Conservation (phyloP, 2,888 invertebrate species). For the Rhaphigaster nebulosa region DNA sequence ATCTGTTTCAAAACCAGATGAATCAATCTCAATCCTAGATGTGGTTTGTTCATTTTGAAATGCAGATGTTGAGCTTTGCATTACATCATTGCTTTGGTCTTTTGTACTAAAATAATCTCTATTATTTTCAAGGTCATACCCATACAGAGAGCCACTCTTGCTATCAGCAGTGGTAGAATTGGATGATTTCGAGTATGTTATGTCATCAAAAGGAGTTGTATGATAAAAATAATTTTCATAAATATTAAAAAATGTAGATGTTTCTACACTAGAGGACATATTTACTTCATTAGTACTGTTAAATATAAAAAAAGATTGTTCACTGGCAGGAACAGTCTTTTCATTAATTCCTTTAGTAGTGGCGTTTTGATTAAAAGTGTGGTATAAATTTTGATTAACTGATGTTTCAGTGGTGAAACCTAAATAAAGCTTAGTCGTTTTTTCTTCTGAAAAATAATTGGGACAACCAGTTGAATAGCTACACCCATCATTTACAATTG, state of each 20-base stretch:
- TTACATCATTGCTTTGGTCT: background rate
- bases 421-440: background rate
- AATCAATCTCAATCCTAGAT: background rate
- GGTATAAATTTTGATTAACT: background rate
- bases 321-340: background rate
- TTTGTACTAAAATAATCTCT: background rate
- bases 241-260: conserved; percentile 5
- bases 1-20: background rate
- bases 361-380: background rate
- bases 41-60: too few species aligned
- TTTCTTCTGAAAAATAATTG: background rate
- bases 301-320: background rate
- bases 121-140: background rate
- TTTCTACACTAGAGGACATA: background rate
- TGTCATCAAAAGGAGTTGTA: conserved; percentile 7
- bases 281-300: background rate
- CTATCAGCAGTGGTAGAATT: background rate
- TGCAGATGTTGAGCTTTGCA: background rate
- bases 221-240: background rate
- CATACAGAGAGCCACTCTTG: background rate
- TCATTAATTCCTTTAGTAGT: background rate
- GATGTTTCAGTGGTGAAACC: background rate
- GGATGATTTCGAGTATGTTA: background rate
- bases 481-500: background rate
- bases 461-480: background rate